A percentile compares a stretch with the other conserved stretches of the same genome.
These are phyloP conservation scores for Philypnodon macrostomus DNA, from an alignment of 2,797 vertebrate species.

Conservation along the genomic window DNA sequence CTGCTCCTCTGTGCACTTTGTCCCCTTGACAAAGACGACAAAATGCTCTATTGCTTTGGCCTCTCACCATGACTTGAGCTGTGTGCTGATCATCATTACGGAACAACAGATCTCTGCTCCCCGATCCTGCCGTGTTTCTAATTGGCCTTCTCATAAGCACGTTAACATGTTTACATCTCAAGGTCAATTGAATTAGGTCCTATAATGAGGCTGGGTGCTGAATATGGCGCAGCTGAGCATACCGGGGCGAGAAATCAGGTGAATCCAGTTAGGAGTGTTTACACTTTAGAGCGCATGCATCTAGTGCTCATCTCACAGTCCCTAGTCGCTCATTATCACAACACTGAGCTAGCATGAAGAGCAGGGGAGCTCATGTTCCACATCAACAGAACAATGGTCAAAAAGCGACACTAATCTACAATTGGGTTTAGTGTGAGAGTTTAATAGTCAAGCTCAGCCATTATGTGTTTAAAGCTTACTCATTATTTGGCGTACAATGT, in stretches of 20 bases:
- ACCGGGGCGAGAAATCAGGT: constrained; percentile 70
- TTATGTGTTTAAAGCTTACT: constrained; percentile 67
- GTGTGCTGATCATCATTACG: constrained; percentile 26
- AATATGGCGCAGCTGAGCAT: constrained; percentile 47
- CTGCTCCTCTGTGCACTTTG: constrained; percentile 61
- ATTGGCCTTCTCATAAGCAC: constrained; percentile 42
- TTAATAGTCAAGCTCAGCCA: constrained; percentile 70
- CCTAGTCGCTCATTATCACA: constrained; percentile 58
- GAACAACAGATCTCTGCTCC: constrained; percentile 29
- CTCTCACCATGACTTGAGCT: constrained; percentile 41
- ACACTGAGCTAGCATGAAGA: constrained; percentile 37
- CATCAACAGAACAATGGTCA: constrained; percentile 48
- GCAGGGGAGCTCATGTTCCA: constrained; percentile 33
- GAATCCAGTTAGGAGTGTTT: constrained; percentile 65
- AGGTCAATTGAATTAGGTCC: constrained; percentile 56
- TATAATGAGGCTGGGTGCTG: constrained; percentile 58
- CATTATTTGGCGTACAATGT: constrained; percentile 57
- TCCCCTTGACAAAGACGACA: constrained; percentile 37
- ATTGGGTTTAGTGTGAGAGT: constrained; percentile 57
- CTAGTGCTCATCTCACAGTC: constrained; percentile 35
- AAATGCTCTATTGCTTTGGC: constrained; percentile 27
- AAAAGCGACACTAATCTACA: constrained; percentile 65
- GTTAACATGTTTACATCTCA: constrained; percentile 54
- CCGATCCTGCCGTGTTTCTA: constrained; percentile 22
- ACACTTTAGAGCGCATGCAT: constrained; percentile 60